A percentile compares a stretch with the other conserved stretches of the same genome.
phyloP scores from a whole-genome alignment of 1,140 invertebrate species.

The Aphidius ervi region DNA sequence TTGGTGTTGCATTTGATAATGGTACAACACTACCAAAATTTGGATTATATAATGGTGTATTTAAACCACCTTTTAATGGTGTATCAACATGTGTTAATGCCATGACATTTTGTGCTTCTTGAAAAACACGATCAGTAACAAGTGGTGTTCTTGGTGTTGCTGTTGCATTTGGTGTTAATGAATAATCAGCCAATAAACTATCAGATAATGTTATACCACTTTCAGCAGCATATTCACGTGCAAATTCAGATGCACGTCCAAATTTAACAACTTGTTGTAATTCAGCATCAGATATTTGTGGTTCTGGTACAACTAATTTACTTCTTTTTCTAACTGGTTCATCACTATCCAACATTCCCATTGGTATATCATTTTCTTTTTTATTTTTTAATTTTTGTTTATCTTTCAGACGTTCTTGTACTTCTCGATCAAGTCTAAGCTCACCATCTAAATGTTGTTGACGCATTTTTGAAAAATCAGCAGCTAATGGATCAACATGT shows the following conservation, averaged over 20 bases:
- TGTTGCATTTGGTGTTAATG: slow-evolving; percentile 71
- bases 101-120: slow-evolving; percentile 99
- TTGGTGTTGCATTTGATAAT: slow-evolving; percentile 63
- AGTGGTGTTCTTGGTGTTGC: slow-evolving; percentile 86
- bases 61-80: slow-evolving; percentile 91
- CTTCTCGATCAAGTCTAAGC: slow-evolving; percentile 82
- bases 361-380: slow-evolving; percentile 95
- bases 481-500: slow-evolving; percentile 78
- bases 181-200: slow-evolving; percentile 87
- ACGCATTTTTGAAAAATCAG: slow-evolving; percentile 83
- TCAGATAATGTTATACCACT: slow-evolving; percentile 76
- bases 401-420: slow-evolving; percentile 82
- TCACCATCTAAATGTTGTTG: slow-evolving; percentile 94
- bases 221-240: slow-evolving; percentile 85
- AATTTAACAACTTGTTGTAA: slow-evolving; percentile 93
- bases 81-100: slow-evolving; percentile 96
- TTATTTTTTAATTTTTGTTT: slow-evolving; percentile 90
- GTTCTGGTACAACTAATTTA: slow-evolving; percentile 92
- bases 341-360: slow-evolving; percentile 82
- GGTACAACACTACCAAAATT: slow-evolving; percentile 61
- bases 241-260: slow-evolving; percentile 90
- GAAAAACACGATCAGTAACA: slow-evolving; percentile 65
- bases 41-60: slow-evolving; percentile 85
- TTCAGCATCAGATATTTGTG: slow-evolving; percentile 93
- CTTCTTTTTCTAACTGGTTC: slow-evolving; percentile 91